Percentiles rank a stretch among this genome's conserved stretches.
Evolutionary conservation across 2,113 vertebrate species (phyloP).

Genomic region (Dicrurus megarhynchus): DNA sequence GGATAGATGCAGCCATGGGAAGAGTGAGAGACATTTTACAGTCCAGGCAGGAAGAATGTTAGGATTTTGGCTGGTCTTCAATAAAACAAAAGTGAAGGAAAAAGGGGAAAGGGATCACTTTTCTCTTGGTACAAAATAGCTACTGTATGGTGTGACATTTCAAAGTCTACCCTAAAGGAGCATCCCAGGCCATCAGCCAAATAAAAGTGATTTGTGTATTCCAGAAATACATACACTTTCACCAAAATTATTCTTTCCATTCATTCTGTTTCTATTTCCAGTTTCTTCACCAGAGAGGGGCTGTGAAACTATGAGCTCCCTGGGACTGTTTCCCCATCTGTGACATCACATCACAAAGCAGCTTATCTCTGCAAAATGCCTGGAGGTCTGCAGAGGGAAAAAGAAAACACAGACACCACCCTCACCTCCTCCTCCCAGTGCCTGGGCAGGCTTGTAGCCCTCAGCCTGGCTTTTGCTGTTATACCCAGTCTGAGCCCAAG

Average conservation of each 20-base stretch:
- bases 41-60: neutral
- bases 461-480: neutral
- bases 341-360: neutral
- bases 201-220: neutral
- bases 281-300: neutral
- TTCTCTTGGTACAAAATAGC: neutral
- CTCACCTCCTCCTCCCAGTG: neutral
- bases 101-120: neutral
- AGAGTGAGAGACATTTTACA: neutral
- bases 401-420: neutral
- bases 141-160: neutral
- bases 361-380: slow-evolving; percentile 11
- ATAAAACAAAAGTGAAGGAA: neutral
- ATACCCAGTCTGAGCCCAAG: neutral
- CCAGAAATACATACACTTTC: neutral
- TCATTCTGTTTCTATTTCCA: neutral
- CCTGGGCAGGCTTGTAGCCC: neutral
- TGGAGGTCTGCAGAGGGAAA: neutral
- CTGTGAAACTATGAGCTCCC: neutral
- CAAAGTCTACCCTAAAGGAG: neutral
- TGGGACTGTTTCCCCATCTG: neutral
- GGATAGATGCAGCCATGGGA: neutral
- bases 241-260: neutral
- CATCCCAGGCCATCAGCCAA: neutral
- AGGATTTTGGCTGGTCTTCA: neutral